Percentiles rank a stretch among this genome's conserved stretches.
These are phyloP conservation scores for Autographa gamma DNA, from an alignment of 2,888 invertebrate genomes.

Conservation along the genomic window DNA sequence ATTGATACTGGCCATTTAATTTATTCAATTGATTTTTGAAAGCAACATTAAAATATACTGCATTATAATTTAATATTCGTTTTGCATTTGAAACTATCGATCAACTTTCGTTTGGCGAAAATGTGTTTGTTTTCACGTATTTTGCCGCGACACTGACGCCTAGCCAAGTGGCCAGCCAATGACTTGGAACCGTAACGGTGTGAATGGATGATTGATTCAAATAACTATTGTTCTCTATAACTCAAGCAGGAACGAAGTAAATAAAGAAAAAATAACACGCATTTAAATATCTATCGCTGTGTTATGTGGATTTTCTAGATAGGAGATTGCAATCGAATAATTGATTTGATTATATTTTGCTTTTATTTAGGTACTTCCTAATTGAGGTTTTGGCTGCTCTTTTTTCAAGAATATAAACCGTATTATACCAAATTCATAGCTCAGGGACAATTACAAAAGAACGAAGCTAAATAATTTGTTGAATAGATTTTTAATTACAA, in stretches of 20 bases:
- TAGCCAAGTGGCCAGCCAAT: slow-evolving; percentile 20
- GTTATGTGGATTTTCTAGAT: background rate
- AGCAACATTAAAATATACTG: no score
- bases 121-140: slow-evolving; percentile 40
- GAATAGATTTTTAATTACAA: slow-evolving; percentile 1
- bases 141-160: slow-evolving; percentile 19
- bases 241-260: background rate
- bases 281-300: background rate
- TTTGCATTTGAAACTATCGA: slow-evolving; percentile 25
- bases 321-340: background rate
- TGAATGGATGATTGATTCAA: slow-evolving; percentile 12
- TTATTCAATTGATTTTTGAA: no score
- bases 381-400: background rate
- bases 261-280: background rate
- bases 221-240: slow-evolving; percentile 3
- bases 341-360: background rate
- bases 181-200: slow-evolving; percentile 22
- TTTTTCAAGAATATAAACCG: background rate
- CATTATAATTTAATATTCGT: background rate
- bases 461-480: background rate
- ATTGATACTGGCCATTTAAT: no score
- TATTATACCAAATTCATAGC: background rate
- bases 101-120: slow-evolving; percentile 49
- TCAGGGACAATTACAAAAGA: no score
- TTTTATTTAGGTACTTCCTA: background rate